Evolutionary conservation across 1,140 invertebrate species (phyloP), one percentile per base, ranked within the genome.

Genomic region (Sitophilus oryzae): DNA sequence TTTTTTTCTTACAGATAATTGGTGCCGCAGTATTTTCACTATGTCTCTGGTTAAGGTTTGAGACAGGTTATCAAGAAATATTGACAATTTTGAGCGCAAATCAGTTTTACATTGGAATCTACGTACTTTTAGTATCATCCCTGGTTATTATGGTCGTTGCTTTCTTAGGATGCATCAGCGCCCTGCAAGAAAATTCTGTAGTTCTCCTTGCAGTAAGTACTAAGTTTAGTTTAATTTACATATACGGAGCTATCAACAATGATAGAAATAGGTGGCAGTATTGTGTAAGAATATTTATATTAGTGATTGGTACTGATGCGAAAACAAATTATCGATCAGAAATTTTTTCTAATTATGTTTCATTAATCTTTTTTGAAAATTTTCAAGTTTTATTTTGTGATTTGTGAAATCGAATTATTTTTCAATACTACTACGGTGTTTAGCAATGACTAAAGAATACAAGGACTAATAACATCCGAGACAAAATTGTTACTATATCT

Each of bases 21-120:
- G 88, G 86, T 0, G 78, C 82, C 0, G 76, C 81, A 1, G 77
- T 91, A 56, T 88, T 93, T 57, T 84, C 83, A 0, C 69, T 93
- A 6, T 83, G 84, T 23, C 73, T 93, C 15, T 93, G 88, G 85
- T 76, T 92, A 59, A 78, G 85, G 45, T 76, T 89, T 15, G 89
- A 93, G 59, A 80, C 82, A 2, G 83, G 82, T 1, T 84, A 91
- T 60, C 83, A 85, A 64, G 83, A 91, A 57, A 91, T 87, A 84
- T 79, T 93, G 20, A 74, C 76, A 3, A 83, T 85, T 51, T 69
- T 92, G 16, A 77, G 86, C 38, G 81, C 91, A 34, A 72, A 82
- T 45, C 75, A 83, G 38, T 89, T 87, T 70, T 91, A 90, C 74
- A 86, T 83, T 38, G 89, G 89, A 4, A 75, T 89, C 49, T 91